Evolutionary conservation across 2,113 vertebrate genomes (phyloP), one percentile per base, ranked within the genome.

Genomic region (Setophaga kirtlandii): DNA sequence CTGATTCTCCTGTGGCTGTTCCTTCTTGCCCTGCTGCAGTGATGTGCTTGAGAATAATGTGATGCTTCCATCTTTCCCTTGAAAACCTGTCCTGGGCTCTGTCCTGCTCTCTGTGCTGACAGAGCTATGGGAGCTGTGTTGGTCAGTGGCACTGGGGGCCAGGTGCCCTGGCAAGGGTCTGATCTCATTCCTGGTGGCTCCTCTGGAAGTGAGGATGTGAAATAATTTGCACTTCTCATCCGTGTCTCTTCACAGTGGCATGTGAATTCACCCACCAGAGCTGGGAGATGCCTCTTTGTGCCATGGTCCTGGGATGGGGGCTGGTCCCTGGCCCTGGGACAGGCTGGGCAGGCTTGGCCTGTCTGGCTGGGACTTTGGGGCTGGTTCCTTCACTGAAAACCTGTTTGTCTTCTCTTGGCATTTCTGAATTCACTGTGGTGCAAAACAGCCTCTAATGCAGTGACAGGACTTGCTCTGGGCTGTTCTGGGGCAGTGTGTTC

Each of bases 221-320:
- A 47, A 49, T 69, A 41, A 69, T 70, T 68, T 39, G 52, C 44
- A n/a, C 18, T 80, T 87, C 20, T 86, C 25, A 67, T 53, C 24
- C 1, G 4, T 46, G 12, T 56, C 27, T 69, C 20, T 58, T 64
- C 62, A 35, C 24, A 16, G 24, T 25, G 35, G 70, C 41, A 8
- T 31, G 46, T 46, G 60, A 74, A 44, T 83, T 86, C 50, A 70
- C 70, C 50, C 87, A 76, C n/a, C 44, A 4, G 75, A 27, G 83
- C 63, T 65, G 44, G 50, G 68, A 79, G 81, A 20, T 64, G 73
- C 67, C 52, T 60, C 24, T 30, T 76, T 18, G 7, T 30, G 46
- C 37, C 41, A 2, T 31, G 3, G n/a, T 52, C 23, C 13, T 0
- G 0, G 41, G 46, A n/a, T 46, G 15, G 53, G 9, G 4, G 15